These are phyloP conservation scores for Tiliacea citrago DNA, from an alignment of 2,888 invertebrate species.

Conservation along the genomic window DNA sequence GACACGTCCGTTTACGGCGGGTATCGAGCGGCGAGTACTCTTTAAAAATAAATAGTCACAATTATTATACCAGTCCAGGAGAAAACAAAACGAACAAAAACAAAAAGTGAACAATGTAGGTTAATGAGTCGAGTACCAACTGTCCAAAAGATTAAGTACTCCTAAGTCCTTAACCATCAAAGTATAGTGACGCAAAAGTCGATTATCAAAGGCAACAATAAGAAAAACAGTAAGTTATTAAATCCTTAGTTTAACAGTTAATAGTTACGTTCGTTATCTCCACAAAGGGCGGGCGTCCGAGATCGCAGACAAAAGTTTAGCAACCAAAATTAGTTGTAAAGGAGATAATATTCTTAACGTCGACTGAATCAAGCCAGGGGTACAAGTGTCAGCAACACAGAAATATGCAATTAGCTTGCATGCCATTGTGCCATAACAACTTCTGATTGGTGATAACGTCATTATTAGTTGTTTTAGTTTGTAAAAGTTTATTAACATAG, in stretches of 20 bases:
- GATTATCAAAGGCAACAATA: constrained; percentile 52
- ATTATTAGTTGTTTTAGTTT: too few relatives aligned
- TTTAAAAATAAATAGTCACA: neutral
- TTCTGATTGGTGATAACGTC: neutral
- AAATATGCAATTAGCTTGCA: neutral
- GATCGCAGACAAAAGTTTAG: constrained; percentile 69
- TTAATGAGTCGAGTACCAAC: neutral
- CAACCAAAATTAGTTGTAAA: constrained; percentile 71
- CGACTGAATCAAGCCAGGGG: neutral
- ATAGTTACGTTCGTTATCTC: constrained; percentile 56
- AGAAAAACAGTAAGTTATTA: constrained; percentile 52
- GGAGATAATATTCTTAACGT: constrained; percentile 70
- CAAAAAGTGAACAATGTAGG: neutral
- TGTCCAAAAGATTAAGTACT: neutral
- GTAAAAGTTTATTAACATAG: too few relatives aligned
- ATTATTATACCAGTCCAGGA: neutral
- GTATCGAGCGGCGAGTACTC: too few relatives aligned
- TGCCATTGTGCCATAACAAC: neutral
- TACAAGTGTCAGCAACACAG: neutral
- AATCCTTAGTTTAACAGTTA: constrained; percentile 56
- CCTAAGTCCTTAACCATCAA: constrained; percentile 3
- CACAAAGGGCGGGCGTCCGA: constrained; percentile 60
- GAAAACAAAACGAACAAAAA: neutral
- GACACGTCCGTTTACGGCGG: too few relatives aligned
- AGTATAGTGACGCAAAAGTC: constrained; percentile 22